phyloP scores from a whole-genome alignment of 92 coral and sea anemone species.

The Parazoanthus swiftii region DNA sequence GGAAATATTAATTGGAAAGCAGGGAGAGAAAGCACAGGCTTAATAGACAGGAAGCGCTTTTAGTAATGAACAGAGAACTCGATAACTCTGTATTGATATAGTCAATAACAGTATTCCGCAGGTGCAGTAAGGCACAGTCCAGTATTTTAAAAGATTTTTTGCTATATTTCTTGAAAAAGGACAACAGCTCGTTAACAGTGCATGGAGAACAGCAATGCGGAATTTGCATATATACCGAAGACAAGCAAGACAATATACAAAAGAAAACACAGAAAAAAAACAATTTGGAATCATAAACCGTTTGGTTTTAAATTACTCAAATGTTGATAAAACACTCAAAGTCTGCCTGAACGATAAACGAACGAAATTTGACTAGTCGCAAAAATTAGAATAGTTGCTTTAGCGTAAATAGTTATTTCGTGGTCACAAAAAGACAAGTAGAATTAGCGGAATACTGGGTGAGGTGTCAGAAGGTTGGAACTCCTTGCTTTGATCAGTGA shows the following conservation, averaged over 20 bases:
- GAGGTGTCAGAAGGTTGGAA: not conserved
- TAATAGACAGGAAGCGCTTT: slow-evolving; percentile 19
- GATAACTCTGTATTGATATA: slow-evolving; percentile 21
- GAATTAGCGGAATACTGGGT: not conserved
- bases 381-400: not conserved
- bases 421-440: not conserved
- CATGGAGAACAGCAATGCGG: not conserved
- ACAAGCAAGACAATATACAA: not conserved
- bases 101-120: not conserved
- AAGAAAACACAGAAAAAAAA: not conserved
- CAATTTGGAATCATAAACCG: not conserved
- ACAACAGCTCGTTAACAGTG: not conserved
- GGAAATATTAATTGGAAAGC: slow-evolving; percentile 14
- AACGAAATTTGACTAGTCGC: not conserved
- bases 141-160: not conserved
- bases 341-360: not conserved
- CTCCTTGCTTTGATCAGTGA: not conserved
- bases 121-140: not conserved
- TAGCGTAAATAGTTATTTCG: not conserved
- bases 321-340: not conserved
- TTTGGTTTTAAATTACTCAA: not conserved
- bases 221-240: not conserved
- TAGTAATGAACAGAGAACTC: slow-evolving; percentile 23
- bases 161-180: not conserved
- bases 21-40: not conserved